Evolutionary conservation across 1,140 invertebrate genomes (phyloP).

Genomic region (silkworm (Bombyx mori)): ASM3026992v2 NC_085115.1:6577001-6577500

Average conservation of each 20-base stretch:
- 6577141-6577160: conserved; percentile 66
- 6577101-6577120: conserved; percentile 38
- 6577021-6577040: neutral
- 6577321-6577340: conserved; percentile 47
- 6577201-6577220: conserved; percentile 64
- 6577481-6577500: conserved; percentile 69
- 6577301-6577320: conserved; percentile 62
- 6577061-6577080: conserved; percentile 14
- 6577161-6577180: conserved; percentile 71
- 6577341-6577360: conserved; percentile 38
- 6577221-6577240: conserved; percentile 64
- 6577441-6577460: conserved; percentile 66
- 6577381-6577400: conserved; percentile 41
- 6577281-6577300: conserved; percentile 60
- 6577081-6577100: conserved; percentile 40
- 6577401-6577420: conserved; percentile 54
- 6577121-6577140: conserved; percentile 59
- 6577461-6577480: conserved; percentile 69
- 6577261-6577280: conserved; percentile 66
- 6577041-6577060: neutral
- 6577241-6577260: conserved; percentile 65
- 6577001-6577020: neutral
- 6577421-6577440: conserved; percentile 64
- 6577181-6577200: conserved; percentile 66
- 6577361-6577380: conserved; percentile 47